These are phyloP conservation scores for Galerucella pusilla DNA, from an alignment of 2,888 invertebrate species.

Conservation along the genomic window DNA sequence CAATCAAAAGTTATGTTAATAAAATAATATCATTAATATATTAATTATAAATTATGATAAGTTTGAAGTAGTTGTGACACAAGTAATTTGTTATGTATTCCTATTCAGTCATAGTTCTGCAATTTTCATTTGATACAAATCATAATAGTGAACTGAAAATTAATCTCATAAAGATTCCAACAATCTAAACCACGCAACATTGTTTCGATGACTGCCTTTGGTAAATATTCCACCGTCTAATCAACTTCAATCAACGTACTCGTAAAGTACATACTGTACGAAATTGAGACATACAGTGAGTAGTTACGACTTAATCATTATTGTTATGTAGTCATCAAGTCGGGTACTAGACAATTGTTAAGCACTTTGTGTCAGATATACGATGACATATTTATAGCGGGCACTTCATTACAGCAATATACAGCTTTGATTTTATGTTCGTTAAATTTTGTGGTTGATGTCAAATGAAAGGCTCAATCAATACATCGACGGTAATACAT, in stretches of 20 bases:
- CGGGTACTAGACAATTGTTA: slow-evolving; percentile 3
- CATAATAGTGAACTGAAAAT: too few relatives aligned
- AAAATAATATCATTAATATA: too few relatives aligned
- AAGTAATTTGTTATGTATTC: too few relatives aligned
- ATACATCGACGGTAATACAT: background rate
- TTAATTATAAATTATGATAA: too few relatives aligned
- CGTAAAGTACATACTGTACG: background rate
- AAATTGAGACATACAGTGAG: background rate
- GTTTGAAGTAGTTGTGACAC: too few relatives aligned
- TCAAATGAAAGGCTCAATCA: slow-evolving; percentile 1
- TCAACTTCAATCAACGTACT: background rate
- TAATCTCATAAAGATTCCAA: background rate
- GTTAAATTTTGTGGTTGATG: slow-evolving; percentile 9
- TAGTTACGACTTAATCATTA: slow-evolving; percentile 10
- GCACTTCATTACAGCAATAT: slow-evolving; percentile 6
- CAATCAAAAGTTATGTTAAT: background rate
- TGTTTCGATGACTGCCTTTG: background rate
- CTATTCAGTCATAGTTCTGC: too few relatives aligned
- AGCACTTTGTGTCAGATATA: slow-evolving; percentile 10
- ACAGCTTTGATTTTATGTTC: background rate
- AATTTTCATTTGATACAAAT: too few relatives aligned
- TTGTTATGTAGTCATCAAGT: slow-evolving; percentile 4
- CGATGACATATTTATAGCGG: slow-evolving; percentile 14
- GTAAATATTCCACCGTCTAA: background rate
- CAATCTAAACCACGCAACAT: background rate